These are phyloP conservation scores for Gorsachius goisagi DNA, from an alignment of 2,113 vertebrate species.

Conservation along the genomic window DNA sequence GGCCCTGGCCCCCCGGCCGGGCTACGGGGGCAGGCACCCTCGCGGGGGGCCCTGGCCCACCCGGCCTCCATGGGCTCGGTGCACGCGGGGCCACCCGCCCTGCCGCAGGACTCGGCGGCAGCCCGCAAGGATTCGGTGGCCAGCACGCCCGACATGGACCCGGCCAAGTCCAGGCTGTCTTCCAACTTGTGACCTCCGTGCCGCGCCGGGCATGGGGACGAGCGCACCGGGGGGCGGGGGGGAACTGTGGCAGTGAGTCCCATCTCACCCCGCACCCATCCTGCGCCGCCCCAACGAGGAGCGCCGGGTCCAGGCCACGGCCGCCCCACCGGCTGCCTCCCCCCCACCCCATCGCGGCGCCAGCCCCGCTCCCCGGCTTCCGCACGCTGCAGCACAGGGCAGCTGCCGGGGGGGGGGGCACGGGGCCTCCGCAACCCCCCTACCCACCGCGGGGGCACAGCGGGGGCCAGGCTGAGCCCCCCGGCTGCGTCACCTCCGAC, in stretches of 20 bases:
- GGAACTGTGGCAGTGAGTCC: not conserved
- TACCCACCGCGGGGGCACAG: not conserved
- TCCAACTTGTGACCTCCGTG: conserved; percentile 94
- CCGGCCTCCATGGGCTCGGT: conserved; percentile 76
- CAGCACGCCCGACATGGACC: conserved; percentile 85
- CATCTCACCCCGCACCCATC: accelerated
- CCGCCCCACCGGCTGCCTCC: not conserved
- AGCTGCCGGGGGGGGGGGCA: not conserved
- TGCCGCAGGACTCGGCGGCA: conserved; percentile 75
- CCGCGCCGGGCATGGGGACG: not conserved
- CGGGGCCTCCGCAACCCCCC: not conserved
- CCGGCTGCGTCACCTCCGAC: not conserved
- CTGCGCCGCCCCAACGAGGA: not conserved
- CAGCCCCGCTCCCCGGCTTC: not conserved
- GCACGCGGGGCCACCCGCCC: conserved; percentile 60
- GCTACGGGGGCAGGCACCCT: conserved; percentile 65
- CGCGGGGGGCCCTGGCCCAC: conserved; percentile 78
- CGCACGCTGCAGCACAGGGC: not conserved
- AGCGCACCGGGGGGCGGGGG: not conserved
- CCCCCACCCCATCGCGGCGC: not conserved
- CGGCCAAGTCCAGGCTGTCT: conserved; percentile 87
- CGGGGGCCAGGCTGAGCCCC: not conserved
- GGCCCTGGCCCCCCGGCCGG: not conserved
- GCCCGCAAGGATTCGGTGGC: conserved; percentile 81
- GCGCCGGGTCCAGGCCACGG: not conserved